Evolutionary conservation across 2,113 vertebrate species (phyloP).

Genomic region (Xiphorhynchus elegans): DNA sequence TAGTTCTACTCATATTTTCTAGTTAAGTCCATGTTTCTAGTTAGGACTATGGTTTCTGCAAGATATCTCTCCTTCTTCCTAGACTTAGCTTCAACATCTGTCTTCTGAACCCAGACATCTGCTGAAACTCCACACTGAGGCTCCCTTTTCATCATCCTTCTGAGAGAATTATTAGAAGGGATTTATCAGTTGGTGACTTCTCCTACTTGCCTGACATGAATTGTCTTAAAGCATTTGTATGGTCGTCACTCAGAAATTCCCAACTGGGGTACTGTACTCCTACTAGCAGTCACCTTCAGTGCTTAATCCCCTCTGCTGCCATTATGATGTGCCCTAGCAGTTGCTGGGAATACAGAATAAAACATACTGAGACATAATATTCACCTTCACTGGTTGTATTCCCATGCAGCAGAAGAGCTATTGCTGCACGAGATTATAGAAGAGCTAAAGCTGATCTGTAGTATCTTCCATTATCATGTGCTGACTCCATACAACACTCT

Average conservation of each 20-base stretch:
- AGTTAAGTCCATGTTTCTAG: not conserved
- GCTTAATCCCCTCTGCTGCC: slow-evolving; percentile 1
- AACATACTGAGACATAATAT: not conserved
- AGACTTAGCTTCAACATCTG: not conserved
- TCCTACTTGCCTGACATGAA: not conserved
- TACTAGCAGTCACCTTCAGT: not conserved
- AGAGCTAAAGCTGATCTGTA: not conserved
- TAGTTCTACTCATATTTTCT: not conserved
- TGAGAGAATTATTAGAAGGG: not conserved
- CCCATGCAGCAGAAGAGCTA: not conserved
- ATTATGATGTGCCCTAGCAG: not conserved
- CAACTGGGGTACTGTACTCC: not conserved
- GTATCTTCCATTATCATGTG: not conserved
- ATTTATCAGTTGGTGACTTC: not conserved
- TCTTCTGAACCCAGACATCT: not conserved
- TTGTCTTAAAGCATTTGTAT: not conserved
- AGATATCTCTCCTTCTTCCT: not conserved
- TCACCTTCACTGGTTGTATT: not conserved
- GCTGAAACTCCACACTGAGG: not conserved
- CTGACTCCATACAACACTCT: not conserved
- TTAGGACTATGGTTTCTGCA: not conserved
- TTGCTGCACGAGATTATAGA: not conserved
- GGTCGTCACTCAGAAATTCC: slow-evolving; percentile 21
- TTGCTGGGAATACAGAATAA: not conserved
- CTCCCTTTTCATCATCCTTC: not conserved